Conservation (phyloP, 2,888 invertebrate genomes). For the Idaea dimidiata region DNA sequence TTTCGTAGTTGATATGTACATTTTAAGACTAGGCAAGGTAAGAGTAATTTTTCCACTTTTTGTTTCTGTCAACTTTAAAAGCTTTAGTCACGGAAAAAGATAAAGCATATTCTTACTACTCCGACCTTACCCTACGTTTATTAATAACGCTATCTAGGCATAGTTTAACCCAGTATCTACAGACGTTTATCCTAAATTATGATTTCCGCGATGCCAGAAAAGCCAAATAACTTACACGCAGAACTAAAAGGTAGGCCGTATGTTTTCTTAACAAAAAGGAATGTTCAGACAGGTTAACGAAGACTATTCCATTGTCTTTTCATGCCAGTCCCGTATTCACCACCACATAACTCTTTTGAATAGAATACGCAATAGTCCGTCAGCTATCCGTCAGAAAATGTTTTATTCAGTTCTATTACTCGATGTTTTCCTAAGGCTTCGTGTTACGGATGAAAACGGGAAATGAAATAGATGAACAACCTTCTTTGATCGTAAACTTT, state of each 20-base stretch:
- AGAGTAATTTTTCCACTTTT: too few species aligned
- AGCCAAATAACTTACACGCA: background rate
- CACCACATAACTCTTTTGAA: background rate
- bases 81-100: too few species aligned
- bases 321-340: background rate
- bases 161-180: too few species aligned
- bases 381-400: background rate
- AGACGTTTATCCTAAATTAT: background rate
- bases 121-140: too few species aligned
- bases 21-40: too few species aligned
- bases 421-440: background rate
- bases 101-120: too few species aligned
- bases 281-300: background rate
- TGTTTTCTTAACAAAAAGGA: background rate
- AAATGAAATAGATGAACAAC: constrained; percentile 24
- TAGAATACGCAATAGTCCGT: background rate
- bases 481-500: constrained; percentile 22
- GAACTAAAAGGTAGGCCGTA: background rate
- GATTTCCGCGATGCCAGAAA: background rate
- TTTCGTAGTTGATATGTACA: too few species aligned
- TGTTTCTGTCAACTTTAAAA: too few species aligned
- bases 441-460: constrained; percentile 7
- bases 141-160: too few species aligned
- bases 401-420: constrained; percentile 2
- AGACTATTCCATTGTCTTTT: background rate